phyloP scores from a whole-genome alignment of 2,888 invertebrate species.

The Meteorus colon region DNA sequence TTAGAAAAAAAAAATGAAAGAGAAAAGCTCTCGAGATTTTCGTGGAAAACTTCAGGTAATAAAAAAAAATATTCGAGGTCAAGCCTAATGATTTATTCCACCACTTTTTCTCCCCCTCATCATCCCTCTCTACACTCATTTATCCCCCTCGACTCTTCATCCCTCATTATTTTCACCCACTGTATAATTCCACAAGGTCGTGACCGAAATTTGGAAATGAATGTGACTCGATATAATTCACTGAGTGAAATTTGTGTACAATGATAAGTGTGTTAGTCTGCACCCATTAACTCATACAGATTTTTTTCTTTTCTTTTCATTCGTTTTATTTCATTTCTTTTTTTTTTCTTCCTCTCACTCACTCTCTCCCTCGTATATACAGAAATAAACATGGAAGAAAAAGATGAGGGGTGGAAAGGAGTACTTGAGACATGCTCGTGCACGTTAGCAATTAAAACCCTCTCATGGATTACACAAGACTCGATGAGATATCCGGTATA shows the following conservation, averaged over 20 bases:
- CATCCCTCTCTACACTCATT: neutral
- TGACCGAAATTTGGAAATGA: constrained; percentile 59
- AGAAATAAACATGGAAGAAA: neutral
- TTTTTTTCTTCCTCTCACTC: neutral
- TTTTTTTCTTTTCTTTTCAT: neutral
- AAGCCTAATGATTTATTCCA: constrained; percentile 29
- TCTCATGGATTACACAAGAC: constrained; percentile 21
- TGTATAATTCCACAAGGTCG: constrained; percentile 55
- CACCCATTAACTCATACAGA: neutral
- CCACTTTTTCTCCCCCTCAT: constrained; percentile 3
- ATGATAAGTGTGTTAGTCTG: neutral
- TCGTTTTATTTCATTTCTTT: too few relatives aligned
- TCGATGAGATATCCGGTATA: constrained; percentile 28
- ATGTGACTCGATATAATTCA: neutral
- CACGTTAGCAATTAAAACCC: constrained; percentile 8
- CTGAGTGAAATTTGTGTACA: neutral
- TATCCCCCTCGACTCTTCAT: neutral
- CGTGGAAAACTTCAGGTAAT: constrained; percentile 3
- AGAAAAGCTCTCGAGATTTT: constrained; percentile 27
- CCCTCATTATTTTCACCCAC: neutral
- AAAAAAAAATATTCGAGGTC: constrained; percentile 31
- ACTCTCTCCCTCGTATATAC: neutral
- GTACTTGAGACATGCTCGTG: constrained; percentile 20
- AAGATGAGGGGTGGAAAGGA: neutral
- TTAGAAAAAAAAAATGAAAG: constrained; percentile 28